A percentile compares a stretch with the other conserved stretches of the same genome.
Evolutionary conservation across 1,140 invertebrate species (phyloP).

Genomic region (Nomia melanderi): DNA sequence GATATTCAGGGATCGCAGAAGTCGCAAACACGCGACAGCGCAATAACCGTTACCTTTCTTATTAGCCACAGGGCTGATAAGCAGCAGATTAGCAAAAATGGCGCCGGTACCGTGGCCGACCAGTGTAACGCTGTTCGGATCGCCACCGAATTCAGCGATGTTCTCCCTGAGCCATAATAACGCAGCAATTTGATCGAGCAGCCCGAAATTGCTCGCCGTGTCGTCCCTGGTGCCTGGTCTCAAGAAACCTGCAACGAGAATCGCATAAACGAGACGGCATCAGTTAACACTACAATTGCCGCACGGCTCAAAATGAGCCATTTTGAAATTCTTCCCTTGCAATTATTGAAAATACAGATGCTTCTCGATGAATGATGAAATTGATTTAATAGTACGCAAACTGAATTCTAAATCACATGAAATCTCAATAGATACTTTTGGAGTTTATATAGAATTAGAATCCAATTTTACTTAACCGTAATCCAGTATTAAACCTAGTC

Average conservation of each 20-base stretch:
- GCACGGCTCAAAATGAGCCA: too few relatives aligned
- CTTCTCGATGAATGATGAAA: too few relatives aligned
- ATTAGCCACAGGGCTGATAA: conserved; percentile 90
- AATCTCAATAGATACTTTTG: too few relatives aligned
- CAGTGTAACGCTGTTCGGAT: conserved; percentile 91
- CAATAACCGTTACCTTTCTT: conserved; percentile 79
- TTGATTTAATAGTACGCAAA: too few relatives aligned
- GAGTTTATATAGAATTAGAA: too few relatives aligned
- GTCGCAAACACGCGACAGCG: conserved; percentile 34
- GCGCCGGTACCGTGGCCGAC: conserved; percentile 97
- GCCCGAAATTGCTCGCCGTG: conserved; percentile 91
- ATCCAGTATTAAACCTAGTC: too few relatives aligned
- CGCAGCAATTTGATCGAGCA: conserved; percentile 93
- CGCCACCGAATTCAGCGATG: conserved; percentile 92
- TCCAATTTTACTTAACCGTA: too few relatives aligned
- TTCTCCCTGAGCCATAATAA: conserved; percentile 94
- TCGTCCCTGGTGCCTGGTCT: conserved; percentile 87
- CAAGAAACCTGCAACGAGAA: conserved; percentile 85
- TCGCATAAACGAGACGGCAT: too few relatives aligned
- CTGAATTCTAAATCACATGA: too few relatives aligned
- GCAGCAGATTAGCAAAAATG: conserved; percentile 93
- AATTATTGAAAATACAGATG: too few relatives aligned
- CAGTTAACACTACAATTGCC: too few relatives aligned
- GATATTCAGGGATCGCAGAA: conserved; percentile 33
- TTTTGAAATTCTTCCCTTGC: too few relatives aligned